Evolutionary conservation across 2,113 vertebrate species (phyloP).

Genomic region (Progne subis): DNA sequence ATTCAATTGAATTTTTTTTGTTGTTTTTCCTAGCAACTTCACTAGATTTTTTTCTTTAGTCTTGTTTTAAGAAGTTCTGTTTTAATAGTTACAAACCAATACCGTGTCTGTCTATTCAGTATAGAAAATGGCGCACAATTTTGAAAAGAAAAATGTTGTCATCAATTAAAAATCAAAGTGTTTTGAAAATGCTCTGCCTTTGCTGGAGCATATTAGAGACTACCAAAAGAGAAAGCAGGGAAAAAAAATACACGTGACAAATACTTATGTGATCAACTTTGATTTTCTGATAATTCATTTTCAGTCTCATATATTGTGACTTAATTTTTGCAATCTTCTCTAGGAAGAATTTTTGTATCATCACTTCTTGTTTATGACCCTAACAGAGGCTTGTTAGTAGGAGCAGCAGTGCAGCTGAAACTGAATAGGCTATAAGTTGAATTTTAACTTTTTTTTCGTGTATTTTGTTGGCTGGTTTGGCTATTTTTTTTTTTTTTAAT

Average conservation of each 20-base stretch:
- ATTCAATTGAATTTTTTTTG: background rate
- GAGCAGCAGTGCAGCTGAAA: background rate
- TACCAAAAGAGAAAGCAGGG: constrained; percentile 53
- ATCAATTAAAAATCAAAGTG: background rate
- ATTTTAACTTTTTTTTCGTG: background rate
- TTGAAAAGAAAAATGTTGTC: background rate
- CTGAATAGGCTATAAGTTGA: background rate
- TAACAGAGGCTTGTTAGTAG: background rate
- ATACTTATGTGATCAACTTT: background rate
- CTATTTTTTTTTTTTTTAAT: background rate
- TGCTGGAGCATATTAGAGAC: background rate
- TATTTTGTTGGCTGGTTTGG: background rate
- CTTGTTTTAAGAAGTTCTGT: background rate
- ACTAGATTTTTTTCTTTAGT: background rate
- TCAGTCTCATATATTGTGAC: background rate
- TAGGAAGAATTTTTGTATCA: background rate
- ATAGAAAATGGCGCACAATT: background rate
- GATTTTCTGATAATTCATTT: background rate
- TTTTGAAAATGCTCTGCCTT: background rate
- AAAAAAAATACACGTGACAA: background rate
- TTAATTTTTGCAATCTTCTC: background rate
- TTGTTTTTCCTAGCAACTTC: background rate
- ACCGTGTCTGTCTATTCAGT: background rate
- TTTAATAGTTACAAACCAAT: background rate
- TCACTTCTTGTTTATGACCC: background rate